Conservation (phyloP, 2,113 vertebrate genomes). For the Procavia capensis region DNA sequence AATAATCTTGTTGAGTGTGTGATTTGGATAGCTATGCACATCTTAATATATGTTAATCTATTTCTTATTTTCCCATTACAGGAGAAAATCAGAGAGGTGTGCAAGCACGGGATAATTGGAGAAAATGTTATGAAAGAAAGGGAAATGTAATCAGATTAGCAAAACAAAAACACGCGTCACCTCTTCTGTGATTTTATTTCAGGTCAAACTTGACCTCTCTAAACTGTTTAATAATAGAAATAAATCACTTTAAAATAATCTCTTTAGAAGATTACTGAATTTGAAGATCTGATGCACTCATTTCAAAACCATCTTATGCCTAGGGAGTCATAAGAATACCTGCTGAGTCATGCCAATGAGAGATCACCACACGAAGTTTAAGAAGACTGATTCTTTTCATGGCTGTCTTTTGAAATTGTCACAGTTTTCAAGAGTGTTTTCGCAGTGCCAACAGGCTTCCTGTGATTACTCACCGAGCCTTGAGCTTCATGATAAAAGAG, state of each 20-base stretch:
- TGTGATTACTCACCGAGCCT: conserved; percentile 56
- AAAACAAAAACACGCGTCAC: conserved; percentile 57
- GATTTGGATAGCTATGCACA: background rate
- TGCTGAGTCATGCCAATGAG: conserved; percentile 53
- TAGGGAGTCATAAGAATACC: conserved; percentile 53
- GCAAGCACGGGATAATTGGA: background rate
- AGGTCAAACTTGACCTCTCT: conserved; percentile 17
- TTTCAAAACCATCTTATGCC: conserved; percentile 56
- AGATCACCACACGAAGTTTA: conserved; percentile 44
- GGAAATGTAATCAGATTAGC: background rate
- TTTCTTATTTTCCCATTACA: background rate
- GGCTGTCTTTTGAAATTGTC: conserved; percentile 57
- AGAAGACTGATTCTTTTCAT: conserved; percentile 68
- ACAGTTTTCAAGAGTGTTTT: conserved; percentile 61
- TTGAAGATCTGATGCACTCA: conserved; percentile 66
- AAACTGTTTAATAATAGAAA: conserved; percentile 52
- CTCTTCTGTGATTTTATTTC: conserved; percentile 14
- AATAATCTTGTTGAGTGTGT: background rate
- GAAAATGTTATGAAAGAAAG: background rate
- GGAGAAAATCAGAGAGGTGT: background rate
- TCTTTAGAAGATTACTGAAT: conserved; percentile 48
- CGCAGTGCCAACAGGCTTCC: conserved; percentile 49
- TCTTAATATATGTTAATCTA: background rate
- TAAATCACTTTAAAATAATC: conserved; percentile 65
- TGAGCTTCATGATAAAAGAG: background rate